Evolutionary conservation across 1,140 invertebrate genomes (phyloP), one percentile per base, ranked within the genome.

Genomic region (Aradophagus sp.): DNA sequence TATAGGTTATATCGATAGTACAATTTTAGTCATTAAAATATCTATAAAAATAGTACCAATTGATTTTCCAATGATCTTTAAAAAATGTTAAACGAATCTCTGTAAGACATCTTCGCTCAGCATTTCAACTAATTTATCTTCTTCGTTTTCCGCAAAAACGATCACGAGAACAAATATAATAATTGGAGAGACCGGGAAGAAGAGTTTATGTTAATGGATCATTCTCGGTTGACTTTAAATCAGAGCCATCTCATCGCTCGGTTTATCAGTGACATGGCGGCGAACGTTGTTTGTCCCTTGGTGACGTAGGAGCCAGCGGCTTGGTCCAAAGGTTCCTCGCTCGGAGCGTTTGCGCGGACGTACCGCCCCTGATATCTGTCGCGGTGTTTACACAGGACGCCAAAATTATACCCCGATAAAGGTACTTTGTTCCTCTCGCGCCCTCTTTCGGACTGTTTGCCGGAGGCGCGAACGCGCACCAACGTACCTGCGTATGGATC

Each of bases 401-500:
- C 68, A 75, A 70, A 78, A 79, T 79, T 79, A 78, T 78, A 75
- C 71, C 73, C 75, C 67, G 77, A 79, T 79, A 78, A 77, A 78
- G 71, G 73, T 70, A 73, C 70, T 58, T 58, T 42, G 69, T 56
- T 50, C 44, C 26, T 42, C 29, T 72, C 59, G 17, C 55, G 17
- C 55, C 55, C 53, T 65, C 41, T 16, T n/a, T 20, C 5, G 26
- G 50, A 11, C 50, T 53, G 41, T 63, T 32, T 52, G 55, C 36
- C 38, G 26, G 5, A 55, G 55, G 68, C 39, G 55, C 29, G 50
- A 72, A 66, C 32, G 20, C 50, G 58, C 32, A 38, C 61, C 29
- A 19, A 23, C 45, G 47, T 45, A 59, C 39, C 63, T 63, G 61
- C 59, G 61, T 65, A 48, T 53, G 61, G 62, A 47, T 73, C 53